A percentile compares a stretch with the other conserved stretches of the same genome.
Conservation (phyloP, 2,797 vertebrate genomes). For the Manis pentadactyla region DNA sequence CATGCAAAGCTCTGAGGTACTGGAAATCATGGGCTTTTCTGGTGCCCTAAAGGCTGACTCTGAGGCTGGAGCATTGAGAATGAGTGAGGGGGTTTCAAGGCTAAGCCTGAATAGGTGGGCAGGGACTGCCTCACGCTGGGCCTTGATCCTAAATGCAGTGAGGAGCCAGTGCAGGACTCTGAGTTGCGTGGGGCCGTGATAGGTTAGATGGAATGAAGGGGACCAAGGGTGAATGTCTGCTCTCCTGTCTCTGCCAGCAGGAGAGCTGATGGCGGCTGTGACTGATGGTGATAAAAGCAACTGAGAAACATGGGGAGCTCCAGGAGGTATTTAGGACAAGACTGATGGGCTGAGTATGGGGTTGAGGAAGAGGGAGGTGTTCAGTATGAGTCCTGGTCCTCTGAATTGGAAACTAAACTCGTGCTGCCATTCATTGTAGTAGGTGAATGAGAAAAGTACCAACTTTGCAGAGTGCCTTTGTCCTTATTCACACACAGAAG, state of each 20-base stretch:
- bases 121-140: background rate
- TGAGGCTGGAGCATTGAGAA: background rate
- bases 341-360: background rate
- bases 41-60: background rate
- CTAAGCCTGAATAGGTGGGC: background rate
- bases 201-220: background rate
- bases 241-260: background rate
- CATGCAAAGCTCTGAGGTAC: rapidly evolving
- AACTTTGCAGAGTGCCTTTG: background rate
- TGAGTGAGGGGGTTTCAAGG: background rate
- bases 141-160: background rate
- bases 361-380: no score
- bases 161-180: background rate
- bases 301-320: background rate
- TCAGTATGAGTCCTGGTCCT: background rate
- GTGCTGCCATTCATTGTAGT: background rate
- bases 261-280: background rate
- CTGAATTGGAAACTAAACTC: background rate
- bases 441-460: background rate
- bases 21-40: background rate
- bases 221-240: background rate
- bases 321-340: background rate
- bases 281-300: background rate
- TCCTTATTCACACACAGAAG: background rate
- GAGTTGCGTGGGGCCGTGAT: rapidly evolving